Evolutionary conservation across 1,140 invertebrate species (phyloP), one percentile per base, ranked within the genome.

Genomic region (Akabosia matsudoensis): DNA sequence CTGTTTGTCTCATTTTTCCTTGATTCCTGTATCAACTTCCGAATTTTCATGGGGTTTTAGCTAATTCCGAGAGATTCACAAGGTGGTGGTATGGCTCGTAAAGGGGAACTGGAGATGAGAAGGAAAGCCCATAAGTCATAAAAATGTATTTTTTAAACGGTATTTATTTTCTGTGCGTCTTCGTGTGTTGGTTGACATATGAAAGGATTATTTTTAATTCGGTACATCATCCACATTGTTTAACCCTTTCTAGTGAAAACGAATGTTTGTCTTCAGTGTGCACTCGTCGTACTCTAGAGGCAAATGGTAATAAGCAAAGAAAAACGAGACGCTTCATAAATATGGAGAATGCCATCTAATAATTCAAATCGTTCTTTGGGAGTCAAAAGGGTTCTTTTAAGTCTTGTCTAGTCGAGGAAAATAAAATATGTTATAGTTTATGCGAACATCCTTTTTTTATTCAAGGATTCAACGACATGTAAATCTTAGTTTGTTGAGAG

Each of bases 181-280:
- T 45, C 37, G 7, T 18, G 37, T 45, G 37, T 18, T 18, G 7
- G 37, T 24, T 61, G 54, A 61, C 54, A 61, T 24, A n/a, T 28
- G 28, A 67, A 67, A 67, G 61, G 61, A 67, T 67, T 67, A 67
- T 30, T 30, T 67, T 67, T 31, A 31, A 67, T 67, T 67, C 61
- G 37, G 37, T 18, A 45, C 37, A 7, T n/a, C n/a, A n/a, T 45
- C 37, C 18, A 45, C 37, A 10, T 18, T 45, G 7, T 18, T 45
- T 45, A 7, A 10, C 37, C 37, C 18, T 45, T 7, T 45, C 18
- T 7, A 45, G 18, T 45, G 37, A 45, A 45, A 45, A n/a, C n/a
- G n/a, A n/a, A n/a, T n/a, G n/a, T n/a, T n/a, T n/a, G n/a, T n/a
- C n/a, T n/a, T n/a, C n/a, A n/a, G n/a, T 45, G 37, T 45, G 18